A percentile compares a stretch with the other conserved stretches of the same genome.
Evolutionary conservation across 2,797 vertebrate genomes (phyloP).

Genomic region (Enteromius argenteus): DNA sequence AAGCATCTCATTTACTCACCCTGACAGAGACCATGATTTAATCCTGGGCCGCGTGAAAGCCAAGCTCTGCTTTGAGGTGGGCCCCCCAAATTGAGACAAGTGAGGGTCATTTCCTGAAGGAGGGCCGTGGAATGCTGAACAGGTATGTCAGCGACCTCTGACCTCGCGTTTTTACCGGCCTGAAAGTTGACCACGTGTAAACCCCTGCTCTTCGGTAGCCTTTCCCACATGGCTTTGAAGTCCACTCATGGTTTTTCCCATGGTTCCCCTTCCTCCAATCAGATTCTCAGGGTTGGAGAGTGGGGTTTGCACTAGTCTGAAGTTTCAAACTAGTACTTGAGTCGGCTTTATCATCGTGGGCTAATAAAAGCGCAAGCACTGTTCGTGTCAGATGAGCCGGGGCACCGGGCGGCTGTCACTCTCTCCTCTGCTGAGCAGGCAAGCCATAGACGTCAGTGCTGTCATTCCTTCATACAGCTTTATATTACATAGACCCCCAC

Average conservation of each 20-base stretch:
- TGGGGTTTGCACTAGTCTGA: constrained; percentile 45
- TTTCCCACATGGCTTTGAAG: constrained; percentile 80
- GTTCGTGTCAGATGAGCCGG: constrained; percentile 71
- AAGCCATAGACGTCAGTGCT: constrained; percentile 60
- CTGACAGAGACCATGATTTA: constrained; percentile 61
- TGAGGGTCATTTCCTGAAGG: constrained; percentile 76
- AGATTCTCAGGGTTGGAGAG: constrained; percentile 66
- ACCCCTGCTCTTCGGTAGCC: constrained; percentile 63
- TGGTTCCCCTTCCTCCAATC: constrained; percentile 54
- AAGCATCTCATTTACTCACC: constrained; percentile 31
- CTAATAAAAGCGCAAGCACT: constrained; percentile 43
- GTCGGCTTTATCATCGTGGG: constrained; percentile 52
- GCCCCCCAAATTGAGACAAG: constrained; percentile 77
- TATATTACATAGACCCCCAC: constrained; percentile 61
- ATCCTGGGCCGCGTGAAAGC: constrained; percentile 66
- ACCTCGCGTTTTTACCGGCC: constrained; percentile 74
- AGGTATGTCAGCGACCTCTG: constrained; percentile 77
- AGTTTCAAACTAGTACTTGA: constrained; percentile 51
- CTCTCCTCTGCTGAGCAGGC: constrained; percentile 74
- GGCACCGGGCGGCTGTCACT: constrained; percentile 70
- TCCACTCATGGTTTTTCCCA: constrained; percentile 71
- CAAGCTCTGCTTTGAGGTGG: constrained; percentile 66
- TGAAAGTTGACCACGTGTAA: constrained; percentile 75
- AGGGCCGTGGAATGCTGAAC: constrained; percentile 70
- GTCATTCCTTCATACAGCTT: constrained; percentile 37